Evolutionary conservation across 2,113 vertebrate species (phyloP).

Genomic region (Alaudala cheleensis): DNA sequence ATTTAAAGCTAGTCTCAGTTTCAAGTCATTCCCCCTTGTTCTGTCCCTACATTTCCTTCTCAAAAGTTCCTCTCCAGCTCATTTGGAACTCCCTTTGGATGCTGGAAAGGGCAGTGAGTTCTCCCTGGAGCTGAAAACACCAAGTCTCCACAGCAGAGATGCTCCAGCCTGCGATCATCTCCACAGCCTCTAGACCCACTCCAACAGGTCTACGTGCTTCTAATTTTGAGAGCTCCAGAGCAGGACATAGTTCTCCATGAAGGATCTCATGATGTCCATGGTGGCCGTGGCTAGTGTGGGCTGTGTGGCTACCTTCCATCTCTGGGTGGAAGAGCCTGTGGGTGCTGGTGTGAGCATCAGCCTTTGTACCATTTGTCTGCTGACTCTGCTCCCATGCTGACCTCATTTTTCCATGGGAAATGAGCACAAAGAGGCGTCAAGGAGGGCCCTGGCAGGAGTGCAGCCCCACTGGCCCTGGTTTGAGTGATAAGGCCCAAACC

Average conservation of each 20-base stretch:
- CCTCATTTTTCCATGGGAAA: background rate
- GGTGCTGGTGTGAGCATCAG: background rate
- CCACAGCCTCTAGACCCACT: background rate
- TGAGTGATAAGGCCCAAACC: background rate
- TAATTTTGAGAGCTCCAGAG: background rate
- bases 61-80: background rate
- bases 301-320: background rate
- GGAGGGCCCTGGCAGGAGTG: background rate
- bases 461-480: background rate
- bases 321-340: background rate
- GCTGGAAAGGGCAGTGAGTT: background rate
- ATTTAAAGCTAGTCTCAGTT: background rate
- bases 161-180: background rate
- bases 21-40: background rate
- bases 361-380: background rate
- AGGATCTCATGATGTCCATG: background rate
- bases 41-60: too few species aligned
- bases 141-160: background rate
- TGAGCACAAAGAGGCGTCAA: accelerated
- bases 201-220: background rate
- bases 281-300: background rate
- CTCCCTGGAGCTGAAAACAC: background rate
- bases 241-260: background rate
- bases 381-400: background rate
- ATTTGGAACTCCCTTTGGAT: background rate